Percentiles rank a stretch among this genome's conserved stretches.
Evolutionary conservation across 2,888 invertebrate genomes (phyloP).

Genomic region (Folsomia manolachei): DNA sequence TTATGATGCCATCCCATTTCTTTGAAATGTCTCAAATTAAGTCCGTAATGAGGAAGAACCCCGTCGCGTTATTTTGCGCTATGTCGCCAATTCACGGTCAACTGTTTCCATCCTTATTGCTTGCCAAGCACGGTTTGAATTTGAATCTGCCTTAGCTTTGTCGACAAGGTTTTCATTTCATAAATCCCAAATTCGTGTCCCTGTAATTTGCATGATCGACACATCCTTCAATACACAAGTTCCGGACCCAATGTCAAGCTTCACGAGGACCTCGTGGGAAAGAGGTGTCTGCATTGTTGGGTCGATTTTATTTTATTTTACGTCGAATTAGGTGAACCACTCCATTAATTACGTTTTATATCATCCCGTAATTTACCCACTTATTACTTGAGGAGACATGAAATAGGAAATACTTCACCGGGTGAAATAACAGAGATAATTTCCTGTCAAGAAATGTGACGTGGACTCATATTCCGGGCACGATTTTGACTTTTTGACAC

Average conservation of each 20-base stretch:
- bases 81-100: too few species aligned
- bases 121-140: too few species aligned
- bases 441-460: neutral
- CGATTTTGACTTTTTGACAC: slow-evolving; percentile 42
- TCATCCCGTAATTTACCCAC: too few species aligned
- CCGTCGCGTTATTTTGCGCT: too few species aligned
- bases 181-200: neutral
- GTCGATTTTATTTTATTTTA: neutral
- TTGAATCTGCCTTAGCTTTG: too few species aligned
- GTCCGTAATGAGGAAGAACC: too few species aligned
- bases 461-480: slow-evolving; percentile 32
- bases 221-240: neutral
- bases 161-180: too few species aligned
- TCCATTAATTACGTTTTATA: too few species aligned
- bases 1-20: too few species aligned
- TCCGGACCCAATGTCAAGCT: neutral
- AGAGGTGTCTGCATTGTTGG: neutral
- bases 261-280: neutral
- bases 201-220: neutral
- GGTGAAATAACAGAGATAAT: neutral
- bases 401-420: neutral
- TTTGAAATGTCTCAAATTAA: too few species aligned
- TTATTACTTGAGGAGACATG: neutral
- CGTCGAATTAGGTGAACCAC: neutral
- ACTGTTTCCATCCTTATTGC: too few species aligned